Evolutionary conservation across 2,888 invertebrate species (phyloP), one percentile per base, ranked within the genome.

Genomic region (Timema cristinae): DNA sequence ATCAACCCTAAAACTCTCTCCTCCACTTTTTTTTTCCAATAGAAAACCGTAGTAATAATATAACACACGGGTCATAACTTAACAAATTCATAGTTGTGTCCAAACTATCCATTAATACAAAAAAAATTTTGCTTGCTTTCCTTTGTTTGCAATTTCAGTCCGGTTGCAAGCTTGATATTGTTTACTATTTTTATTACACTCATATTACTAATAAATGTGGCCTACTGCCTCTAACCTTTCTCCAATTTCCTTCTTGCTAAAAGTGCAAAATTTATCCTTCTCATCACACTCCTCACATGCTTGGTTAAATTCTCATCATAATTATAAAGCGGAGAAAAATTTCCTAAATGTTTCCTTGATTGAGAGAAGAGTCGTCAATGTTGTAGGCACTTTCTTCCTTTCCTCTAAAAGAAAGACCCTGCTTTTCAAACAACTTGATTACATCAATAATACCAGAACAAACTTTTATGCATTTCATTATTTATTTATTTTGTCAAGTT

Each of bases 391-490:
- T n/a, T 59, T 59, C 9, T 8, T 11, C 9, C 59, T 59, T 59
- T n/a, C 59, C 59, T 54, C 59, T 59, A 13, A 59, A n/a, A n/a
- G 59, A 13, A 59, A 59, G 59, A n/a, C 59, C n/a, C 59, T 59
- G 59, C 13, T 59, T 59, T 32, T 32, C 13, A 59, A 59, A 13
- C 59, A n/a, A 59, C 59, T 59, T 59, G 13, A 59, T n/a, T 32
- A 59, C 59, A 59, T 59, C 59, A n/a, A n/a, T 59, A n/a, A 10
- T 32, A 59, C 59, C 15, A 13, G 59, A 11, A 13, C 6, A 11
- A 59, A 59, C 59, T 59, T 59, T 59, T 59, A 0, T 59, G 13
- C 8, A n/a, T 59, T 59, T 16, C 15, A n/a, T 59, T 59, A 10
- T 7, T 59, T 59, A 15, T 59, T 59, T 59, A 9, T 13, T 59